These are phyloP conservation scores for Hucho hucho DNA, from an alignment of 2,113 vertebrate genomes.

Conservation along the genomic window DNA sequence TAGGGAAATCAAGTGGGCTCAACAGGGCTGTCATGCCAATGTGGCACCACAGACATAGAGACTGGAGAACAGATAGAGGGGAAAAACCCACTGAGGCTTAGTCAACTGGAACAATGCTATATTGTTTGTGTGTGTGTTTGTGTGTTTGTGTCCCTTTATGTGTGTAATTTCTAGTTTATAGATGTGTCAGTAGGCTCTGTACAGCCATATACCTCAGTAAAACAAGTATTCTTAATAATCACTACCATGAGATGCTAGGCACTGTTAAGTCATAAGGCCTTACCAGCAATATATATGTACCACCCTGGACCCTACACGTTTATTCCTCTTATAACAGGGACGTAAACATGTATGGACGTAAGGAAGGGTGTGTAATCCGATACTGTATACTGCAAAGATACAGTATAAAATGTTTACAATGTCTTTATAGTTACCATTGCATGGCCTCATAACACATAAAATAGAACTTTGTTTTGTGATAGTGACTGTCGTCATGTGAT, in stretches of 20 bases:
- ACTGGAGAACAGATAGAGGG: slow-evolving; percentile 34
- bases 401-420: slow-evolving; percentile 20
- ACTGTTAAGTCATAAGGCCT: slow-evolving; percentile 20
- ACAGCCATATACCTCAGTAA: not conserved
- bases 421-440: slow-evolving; percentile 33
- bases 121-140: slow-evolving; percentile 4
- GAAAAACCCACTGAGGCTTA: slow-evolving; percentile 35
- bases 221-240: slow-evolving; percentile 6
- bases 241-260: not conserved
- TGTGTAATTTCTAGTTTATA: slow-evolving; percentile 6
- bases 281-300: slow-evolving; percentile 41
- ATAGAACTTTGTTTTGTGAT: no score
- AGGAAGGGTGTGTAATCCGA: slow-evolving; percentile 16
- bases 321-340: slow-evolving; percentile 26
- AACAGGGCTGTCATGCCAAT: slow-evolving; percentile 51
- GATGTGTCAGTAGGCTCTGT: slow-evolving; percentile 1
- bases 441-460: slow-evolving; percentile 9
- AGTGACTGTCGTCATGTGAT: not conserved
- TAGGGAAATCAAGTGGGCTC: slow-evolving; percentile 62
- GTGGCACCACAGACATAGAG: slow-evolving; percentile 31
- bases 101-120: slow-evolving; percentile 27
- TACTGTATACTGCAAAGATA: no score
- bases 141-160: not conserved
- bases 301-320: slow-evolving; percentile 33
- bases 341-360: slow-evolving; percentile 26